phyloP scores from a whole-genome alignment of 2,888 invertebrate genomes.

The Cabera pusaria region DNA sequence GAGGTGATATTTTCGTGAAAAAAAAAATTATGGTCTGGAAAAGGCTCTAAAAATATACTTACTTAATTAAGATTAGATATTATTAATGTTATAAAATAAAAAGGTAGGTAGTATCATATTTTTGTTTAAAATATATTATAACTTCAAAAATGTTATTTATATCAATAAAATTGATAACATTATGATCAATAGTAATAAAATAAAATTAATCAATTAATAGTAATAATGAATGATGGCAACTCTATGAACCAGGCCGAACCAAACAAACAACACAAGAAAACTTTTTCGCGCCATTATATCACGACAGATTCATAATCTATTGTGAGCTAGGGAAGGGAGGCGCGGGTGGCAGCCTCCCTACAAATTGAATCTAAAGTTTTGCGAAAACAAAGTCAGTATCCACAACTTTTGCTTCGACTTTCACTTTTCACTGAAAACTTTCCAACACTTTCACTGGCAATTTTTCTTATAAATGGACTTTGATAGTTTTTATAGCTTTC shows the following conservation, averaged over 20 bases:
- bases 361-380: conserved; percentile 73
- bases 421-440: conserved; percentile 72
- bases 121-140: too few relatives aligned
- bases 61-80: too few relatives aligned
- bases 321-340: conserved; percentile 41
- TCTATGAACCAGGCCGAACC: too few relatives aligned
- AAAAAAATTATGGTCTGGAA: too few relatives aligned
- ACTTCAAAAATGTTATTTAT: too few relatives aligned
- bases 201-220: conserved; percentile 3
- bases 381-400: conserved; percentile 67
- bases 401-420: conserved; percentile 68
- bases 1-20: too few relatives aligned
- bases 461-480: conserved; percentile 35
- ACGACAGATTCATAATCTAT: conserved; percentile 46
- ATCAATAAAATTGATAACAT: too few relatives aligned
- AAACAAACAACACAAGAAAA: conserved; percentile 25
- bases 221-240: conserved; percentile 3
- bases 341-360: conserved; percentile 42
- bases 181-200: too few relatives aligned
- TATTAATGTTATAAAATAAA: too few relatives aligned
- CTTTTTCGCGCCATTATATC: conserved; percentile 40
- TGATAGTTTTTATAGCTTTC: conserved; percentile 25
- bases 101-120: too few relatives aligned
- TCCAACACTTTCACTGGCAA: conserved; percentile 65
- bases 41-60: too few relatives aligned